Base-by-base conservation (phyloP, 2,113 vertebrate genomes). In the Hemichromis elongatus region DNA sequence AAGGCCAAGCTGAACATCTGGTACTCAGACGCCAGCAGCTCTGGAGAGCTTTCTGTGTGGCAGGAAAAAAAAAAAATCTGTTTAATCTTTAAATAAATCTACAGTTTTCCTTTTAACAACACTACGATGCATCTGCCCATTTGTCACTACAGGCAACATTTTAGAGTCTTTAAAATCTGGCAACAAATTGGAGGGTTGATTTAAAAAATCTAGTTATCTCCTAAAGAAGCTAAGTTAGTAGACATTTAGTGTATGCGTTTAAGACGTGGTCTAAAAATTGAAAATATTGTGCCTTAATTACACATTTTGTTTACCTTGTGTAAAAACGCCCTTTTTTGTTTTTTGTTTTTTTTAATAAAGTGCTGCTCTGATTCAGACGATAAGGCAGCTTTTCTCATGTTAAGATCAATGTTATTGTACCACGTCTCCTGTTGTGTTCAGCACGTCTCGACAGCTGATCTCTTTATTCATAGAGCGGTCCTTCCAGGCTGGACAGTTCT, bases 181-280 rank as follows among this genome's bases (percentile, higher is more conserved):
- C 40, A 16, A 52, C 30, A 45, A 30, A 30, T 52, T 19, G 50
- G 45, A 75, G 68, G 10, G 26, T n/a, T 73, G 10, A 28, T 45
- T 42, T 68, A 7, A 68, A 68, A 73, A 30, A 19, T 28, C 6
- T 0, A 50, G 42, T 28, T 12, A 42, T 26, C 30, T 45, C 24
- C 68, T 24, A 7, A 45, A 55, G 33, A 12, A 55, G 28, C 42
- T 30, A 28, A 18, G 42, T 42, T 50, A 56, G 18, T 3, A 81
- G 7, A 50, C 54, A 40, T 59, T 11, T 19, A 68, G 45, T 21
- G n/a, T 24, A 75, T 21, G 6, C 14, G 35, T 14, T 6, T 54
- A 80, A 37, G 4, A 45, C 14, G 53, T 18, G 53, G 40, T 81
- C 33, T 79, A 26, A 56, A 77, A 66, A 55, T 45, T 18, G 10